phyloP scores from a whole-genome alignment of 2,797 vertebrate genomes.

The Selene dorsalis region DNA sequence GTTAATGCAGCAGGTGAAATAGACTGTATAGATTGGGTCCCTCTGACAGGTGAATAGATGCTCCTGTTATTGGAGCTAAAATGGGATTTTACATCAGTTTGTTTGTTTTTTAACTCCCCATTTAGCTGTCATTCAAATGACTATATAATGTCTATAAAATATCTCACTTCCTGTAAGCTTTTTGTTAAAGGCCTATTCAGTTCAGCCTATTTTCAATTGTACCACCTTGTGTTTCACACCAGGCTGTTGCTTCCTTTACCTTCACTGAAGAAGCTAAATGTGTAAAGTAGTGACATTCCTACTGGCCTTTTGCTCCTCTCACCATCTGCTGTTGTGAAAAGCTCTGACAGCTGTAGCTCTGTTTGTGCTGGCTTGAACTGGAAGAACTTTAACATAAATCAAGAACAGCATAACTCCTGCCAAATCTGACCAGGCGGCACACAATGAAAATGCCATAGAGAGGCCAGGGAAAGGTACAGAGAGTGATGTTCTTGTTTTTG shows the following conservation, averaged over 20 bases:
- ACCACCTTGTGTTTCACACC: slow-evolving; percentile 9
- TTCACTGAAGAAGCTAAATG: slow-evolving; percentile 52
- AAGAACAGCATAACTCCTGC: slow-evolving; percentile 35
- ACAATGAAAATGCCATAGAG: slow-evolving; percentile 24
- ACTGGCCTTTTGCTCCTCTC: slow-evolving; percentile 37
- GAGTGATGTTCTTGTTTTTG: slow-evolving; percentile 12
- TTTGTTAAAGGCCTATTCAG: background rate
- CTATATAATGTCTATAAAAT: background rate
- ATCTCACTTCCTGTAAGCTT: background rate
- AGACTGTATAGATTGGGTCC: background rate
- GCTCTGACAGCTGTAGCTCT: slow-evolving; percentile 41
- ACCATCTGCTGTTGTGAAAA: slow-evolving; percentile 41
- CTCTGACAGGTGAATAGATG: background rate
- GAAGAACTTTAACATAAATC: slow-evolving; percentile 53
- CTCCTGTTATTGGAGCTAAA: no score
- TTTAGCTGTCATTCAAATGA: background rate
- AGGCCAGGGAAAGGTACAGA: background rate
- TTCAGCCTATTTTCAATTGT: background rate
- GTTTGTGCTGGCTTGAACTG: slow-evolving; percentile 18
- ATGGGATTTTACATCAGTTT: background rate
- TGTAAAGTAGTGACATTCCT: slow-evolving; percentile 22
- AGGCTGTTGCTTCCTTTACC: slow-evolving; percentile 22
- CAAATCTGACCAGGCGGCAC: slow-evolving; percentile 22
- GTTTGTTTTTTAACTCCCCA: background rate
- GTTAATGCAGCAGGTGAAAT: slow-evolving; percentile 1